These are phyloP conservation scores for Alcedo atthis DNA, from an alignment of 2,797 vertebrate species.

Conservation along the genomic window DNA sequence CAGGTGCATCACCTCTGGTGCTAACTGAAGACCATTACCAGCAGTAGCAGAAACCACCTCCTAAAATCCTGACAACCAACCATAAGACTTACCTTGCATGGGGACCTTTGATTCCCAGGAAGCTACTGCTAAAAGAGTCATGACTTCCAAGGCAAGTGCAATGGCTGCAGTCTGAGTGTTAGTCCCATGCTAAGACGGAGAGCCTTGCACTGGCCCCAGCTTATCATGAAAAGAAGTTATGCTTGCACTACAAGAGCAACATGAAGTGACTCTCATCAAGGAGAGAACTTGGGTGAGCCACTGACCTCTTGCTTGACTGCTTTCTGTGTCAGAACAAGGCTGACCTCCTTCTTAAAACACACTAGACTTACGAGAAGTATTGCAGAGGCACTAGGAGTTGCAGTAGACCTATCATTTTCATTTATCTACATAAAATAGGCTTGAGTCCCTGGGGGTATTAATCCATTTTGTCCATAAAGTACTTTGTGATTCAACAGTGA, in stretches of 20 bases:
- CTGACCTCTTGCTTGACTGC: neutral
- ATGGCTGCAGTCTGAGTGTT: neutral
- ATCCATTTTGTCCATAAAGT: neutral
- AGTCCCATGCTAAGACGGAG: neutral
- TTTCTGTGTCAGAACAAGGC: neutral
- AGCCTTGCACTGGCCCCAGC: neutral
- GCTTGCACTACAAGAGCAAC: neutral
- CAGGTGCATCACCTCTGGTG: neutral
- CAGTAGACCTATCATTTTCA: neutral
- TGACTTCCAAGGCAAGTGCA: neutral
- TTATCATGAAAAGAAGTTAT: neutral
- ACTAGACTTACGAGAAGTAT: neutral
- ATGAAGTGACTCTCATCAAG: neutral
- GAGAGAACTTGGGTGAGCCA: neutral
- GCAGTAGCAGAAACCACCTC: neutral
- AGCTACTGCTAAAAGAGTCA: neutral
- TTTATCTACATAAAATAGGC: neutral
- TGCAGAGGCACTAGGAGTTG: neutral
- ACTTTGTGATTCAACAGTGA: neutral
- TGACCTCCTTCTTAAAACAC: neutral
- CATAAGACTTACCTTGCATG: accelerated
- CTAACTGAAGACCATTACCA: neutral
- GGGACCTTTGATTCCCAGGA: neutral
- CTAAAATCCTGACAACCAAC: neutral
- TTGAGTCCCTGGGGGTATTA: neutral